Evolutionary conservation across 2,113 vertebrate species (phyloP).

Genomic region (Cyrtonyx montezumae): DNA sequence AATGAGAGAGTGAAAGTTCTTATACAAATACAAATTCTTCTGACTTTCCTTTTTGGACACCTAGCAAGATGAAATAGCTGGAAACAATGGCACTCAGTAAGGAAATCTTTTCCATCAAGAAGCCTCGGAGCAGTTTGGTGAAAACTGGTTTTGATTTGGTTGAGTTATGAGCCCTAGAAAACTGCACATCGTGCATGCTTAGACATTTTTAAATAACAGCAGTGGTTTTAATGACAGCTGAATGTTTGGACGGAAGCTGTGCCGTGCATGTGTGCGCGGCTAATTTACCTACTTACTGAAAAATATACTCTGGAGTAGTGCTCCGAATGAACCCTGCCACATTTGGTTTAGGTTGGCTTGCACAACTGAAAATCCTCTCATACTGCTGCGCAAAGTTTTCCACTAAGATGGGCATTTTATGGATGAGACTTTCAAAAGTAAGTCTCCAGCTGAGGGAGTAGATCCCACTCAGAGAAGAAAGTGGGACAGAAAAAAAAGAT

Average conservation of each 20-base stretch:
- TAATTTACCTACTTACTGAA: conserved; percentile 68
- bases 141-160: conserved; percentile 62
- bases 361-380: neutral
- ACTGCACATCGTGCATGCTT: neutral
- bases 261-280: neutral
- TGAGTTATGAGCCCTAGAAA: conserved; percentile 56
- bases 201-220: neutral
- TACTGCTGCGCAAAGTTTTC: neutral
- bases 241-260: conserved; percentile 55
- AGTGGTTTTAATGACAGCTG: conserved; percentile 52
- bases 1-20: conserved; percentile 62
- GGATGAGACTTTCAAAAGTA: conserved; percentile 19
- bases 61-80: conserved; percentile 50
- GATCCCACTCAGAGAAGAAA: neutral
- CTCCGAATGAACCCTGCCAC: conserved; percentile 49
- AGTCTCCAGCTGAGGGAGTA: neutral
- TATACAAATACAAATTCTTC: conserved; percentile 60
- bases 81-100: conserved; percentile 49
- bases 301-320: conserved; percentile 58
- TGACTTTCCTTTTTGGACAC: conserved; percentile 44
- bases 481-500: neutral
- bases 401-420: conserved; percentile 7
- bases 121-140: neutral
- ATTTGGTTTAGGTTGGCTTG: conserved; percentile 40
- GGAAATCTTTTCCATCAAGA: conserved; percentile 24